Evolutionary conservation across 2,888 invertebrate genomes (phyloP).

Genomic region (Drosophila anomelani): DNA sequence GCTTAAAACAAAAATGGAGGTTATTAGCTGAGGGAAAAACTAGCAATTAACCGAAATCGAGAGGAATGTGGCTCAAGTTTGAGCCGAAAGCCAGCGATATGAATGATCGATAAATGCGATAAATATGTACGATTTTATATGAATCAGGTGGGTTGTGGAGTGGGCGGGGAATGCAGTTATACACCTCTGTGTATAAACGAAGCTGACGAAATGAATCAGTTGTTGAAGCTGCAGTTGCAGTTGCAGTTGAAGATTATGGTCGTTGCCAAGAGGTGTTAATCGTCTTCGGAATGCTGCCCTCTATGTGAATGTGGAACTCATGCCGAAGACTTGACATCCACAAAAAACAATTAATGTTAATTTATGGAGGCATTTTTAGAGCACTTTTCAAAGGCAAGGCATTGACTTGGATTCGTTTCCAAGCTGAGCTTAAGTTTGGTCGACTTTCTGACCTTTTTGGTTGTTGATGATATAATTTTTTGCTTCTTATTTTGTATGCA

Average conservation of each 20-base stretch:
- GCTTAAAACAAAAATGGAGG: constrained; percentile 33
- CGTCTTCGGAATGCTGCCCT: constrained; percentile 29
- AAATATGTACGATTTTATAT: constrained; percentile 62
- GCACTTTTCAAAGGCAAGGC: constrained; percentile 20
- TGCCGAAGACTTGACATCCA: constrained; percentile 2
- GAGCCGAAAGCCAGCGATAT: constrained; percentile 16
- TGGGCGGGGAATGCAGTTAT: constrained; percentile 42
- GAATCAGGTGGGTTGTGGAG: constrained; percentile 29
- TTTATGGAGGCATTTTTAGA: constrained; percentile 30
- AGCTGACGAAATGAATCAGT: constrained; percentile 35
- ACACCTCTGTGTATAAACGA: constrained; percentile 3
- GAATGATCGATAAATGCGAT: constrained; percentile 56
- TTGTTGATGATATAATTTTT: not conserved
- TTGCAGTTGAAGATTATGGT: constrained; percentile 38
- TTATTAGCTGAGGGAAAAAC: constrained; percentile 61
- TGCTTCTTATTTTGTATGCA: constrained; percentile 17
- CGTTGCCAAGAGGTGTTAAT: constrained; percentile 39
- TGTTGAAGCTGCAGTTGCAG: constrained; percentile 21
- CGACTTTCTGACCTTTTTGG: constrained; percentile 9
- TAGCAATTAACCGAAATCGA: constrained; percentile 60
- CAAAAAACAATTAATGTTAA: constrained; percentile 34
- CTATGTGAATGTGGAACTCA: constrained; percentile 31
- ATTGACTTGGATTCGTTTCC: constrained; percentile 23
- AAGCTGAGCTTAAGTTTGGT: constrained; percentile 4
- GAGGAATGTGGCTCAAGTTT: constrained; percentile 47